Evolutionary conservation across 2,888 invertebrate genomes (phyloP).

Genomic region (Linnaemya tessellans): DNA sequence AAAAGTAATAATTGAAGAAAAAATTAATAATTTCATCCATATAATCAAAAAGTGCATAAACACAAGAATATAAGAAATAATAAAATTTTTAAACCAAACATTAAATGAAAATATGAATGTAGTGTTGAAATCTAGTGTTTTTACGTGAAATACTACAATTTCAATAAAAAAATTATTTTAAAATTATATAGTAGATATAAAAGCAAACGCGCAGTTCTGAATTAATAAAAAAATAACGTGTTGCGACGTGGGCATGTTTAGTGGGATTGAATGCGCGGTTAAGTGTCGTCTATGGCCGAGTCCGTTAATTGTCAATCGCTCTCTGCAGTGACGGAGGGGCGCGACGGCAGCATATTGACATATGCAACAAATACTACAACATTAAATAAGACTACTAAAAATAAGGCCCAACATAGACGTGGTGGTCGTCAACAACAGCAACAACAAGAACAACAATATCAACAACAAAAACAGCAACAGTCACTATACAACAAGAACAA

Average conservation of each 20-base stretch:
- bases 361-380: constrained; percentile 68
- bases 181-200: constrained; percentile 17
- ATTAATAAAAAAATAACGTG: constrained; percentile 70
- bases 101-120: background rate
- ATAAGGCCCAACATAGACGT: constrained; percentile 68
- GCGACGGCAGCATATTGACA: constrained; percentile 79
- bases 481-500: constrained; percentile 64
- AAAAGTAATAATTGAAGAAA: constrained; percentile 7
- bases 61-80: constrained; percentile 14
- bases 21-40: constrained; percentile 19
- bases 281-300: constrained; percentile 96
- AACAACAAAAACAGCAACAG: constrained; percentile 59
- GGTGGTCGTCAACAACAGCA: constrained; percentile 70
- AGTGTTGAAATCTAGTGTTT: constrained; percentile 40
- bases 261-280: constrained; percentile 86
- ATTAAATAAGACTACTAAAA: constrained; percentile 61
- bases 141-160: constrained; percentile 44
- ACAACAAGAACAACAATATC: constrained; percentile 65
- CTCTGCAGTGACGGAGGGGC: constrained; percentile 89
- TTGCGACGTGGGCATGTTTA: constrained; percentile 83
- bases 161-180: constrained; percentile 18
- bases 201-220: constrained; percentile 34
- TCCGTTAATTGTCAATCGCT: constrained; percentile 91
- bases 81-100: constrained; percentile 7
- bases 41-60: constrained; percentile 19